Conservation (phyloP, 2,888 invertebrate species). For the Acanthosepion lycidas region DNA sequence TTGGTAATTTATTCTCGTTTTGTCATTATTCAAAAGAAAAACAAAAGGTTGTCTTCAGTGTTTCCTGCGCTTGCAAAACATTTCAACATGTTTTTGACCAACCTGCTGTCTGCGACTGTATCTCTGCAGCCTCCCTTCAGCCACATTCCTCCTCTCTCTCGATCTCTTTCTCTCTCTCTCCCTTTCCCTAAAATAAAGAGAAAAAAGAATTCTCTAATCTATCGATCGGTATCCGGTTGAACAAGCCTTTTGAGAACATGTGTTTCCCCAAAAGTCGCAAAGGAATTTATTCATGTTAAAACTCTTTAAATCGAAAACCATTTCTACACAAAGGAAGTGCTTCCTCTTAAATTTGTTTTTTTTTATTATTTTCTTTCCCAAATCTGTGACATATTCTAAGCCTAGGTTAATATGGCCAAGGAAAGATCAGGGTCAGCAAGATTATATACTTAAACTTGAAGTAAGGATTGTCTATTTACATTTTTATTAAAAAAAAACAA, state of each 20-base stretch:
- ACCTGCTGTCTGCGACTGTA: no score
- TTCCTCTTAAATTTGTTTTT: not conserved
- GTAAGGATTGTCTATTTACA: no score
- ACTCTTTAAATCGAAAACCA: not conserved
- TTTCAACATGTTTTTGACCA: no score
- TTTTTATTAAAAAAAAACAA: no score
- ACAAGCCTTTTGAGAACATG: not conserved
- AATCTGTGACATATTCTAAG: not conserved
- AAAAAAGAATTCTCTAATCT: not conserved
- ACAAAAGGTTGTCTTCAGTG: no score
- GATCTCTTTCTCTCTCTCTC: not conserved
- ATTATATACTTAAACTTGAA: no score
- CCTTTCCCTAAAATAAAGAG: not conserved
- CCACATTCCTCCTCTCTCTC: not conserved
- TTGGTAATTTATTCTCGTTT: no score
- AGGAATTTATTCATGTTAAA: constrained; percentile 3
- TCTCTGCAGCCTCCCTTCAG: no score
- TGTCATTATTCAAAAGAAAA: no score
- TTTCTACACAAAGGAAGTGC: not conserved
- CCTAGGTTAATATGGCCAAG: not conserved
- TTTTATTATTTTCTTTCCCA: not conserved
- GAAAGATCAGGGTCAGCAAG: no score
- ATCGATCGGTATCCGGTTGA: not conserved
- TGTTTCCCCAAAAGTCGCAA: not conserved
- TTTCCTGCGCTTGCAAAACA: no score